Percentiles rank a stretch among this genome's conserved stretches.
These are phyloP conservation scores for Margarornis squamiger DNA, from an alignment of 2,797 vertebrate species.

Conservation along the genomic window DNA sequence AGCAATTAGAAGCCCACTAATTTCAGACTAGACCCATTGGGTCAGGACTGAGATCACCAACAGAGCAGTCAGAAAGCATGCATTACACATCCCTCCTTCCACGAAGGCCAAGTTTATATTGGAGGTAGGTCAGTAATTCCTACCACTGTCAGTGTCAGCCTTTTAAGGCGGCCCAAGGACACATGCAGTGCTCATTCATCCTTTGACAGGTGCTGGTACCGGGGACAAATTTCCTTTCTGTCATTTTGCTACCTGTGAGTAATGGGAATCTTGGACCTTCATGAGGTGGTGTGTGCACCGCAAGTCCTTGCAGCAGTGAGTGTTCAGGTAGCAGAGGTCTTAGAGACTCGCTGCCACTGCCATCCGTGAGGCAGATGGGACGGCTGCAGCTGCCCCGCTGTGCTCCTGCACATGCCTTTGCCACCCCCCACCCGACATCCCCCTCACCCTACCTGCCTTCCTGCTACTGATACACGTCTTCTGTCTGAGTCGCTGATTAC, in stretches of 20 bases:
- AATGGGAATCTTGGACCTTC: neutral
- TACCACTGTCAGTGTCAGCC: neutral
- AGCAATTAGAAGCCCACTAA: conserved; percentile 66
- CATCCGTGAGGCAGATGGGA: fast-evolving
- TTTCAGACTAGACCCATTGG: conserved; percentile 58
- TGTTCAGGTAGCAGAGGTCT: neutral
- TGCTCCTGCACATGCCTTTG: neutral
- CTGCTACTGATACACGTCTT: neutral
- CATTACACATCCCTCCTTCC: conserved; percentile 16
- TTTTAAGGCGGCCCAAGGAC: neutral
- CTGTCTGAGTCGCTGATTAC: neutral
- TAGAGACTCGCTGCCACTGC: fast-evolving
- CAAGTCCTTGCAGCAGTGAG: neutral
- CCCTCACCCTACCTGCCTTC: neutral
- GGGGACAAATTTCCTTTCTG: neutral
- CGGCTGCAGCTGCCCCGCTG: fast-evolving
- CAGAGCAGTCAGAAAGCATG: conserved; percentile 19
- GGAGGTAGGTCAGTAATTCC: conserved; percentile 42
- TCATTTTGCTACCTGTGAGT: neutral
- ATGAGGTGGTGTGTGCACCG: fast-evolving
- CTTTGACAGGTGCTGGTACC: neutral
- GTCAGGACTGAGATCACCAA: conserved; percentile 56
- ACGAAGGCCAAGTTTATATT: conserved; percentile 28
- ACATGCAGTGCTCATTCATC: neutral
- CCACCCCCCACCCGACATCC: neutral